Evolutionary conservation across 1,140 invertebrate genomes (phyloP).

Genomic region (Muscidifurax raptorellus): DNA sequence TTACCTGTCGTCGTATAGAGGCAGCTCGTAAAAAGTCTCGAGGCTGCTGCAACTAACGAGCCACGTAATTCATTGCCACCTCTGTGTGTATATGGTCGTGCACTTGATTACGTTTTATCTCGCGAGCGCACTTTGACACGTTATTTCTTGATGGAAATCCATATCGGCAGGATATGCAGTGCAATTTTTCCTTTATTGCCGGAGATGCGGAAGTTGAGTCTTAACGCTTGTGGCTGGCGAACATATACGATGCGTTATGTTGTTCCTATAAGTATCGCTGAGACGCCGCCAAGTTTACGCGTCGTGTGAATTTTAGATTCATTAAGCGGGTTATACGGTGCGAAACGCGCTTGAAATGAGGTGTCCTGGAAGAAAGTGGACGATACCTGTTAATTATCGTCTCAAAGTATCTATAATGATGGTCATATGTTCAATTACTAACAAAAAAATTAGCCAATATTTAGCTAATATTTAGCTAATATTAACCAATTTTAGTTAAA

Average conservation of each 20-base stretch:
- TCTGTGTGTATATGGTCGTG: not conserved
- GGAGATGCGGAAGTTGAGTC: not conserved
- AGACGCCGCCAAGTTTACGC: too few species aligned
- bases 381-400: too few species aligned
- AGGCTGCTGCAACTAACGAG: constrained; percentile 16
- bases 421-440: too few species aligned
- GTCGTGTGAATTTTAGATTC: too few species aligned
- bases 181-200: constrained; percentile 26
- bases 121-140: not conserved
- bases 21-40: not conserved
- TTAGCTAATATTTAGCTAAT: too few species aligned
- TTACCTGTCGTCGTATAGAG: not conserved
- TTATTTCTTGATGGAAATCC: constrained; percentile 20
- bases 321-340: too few species aligned
- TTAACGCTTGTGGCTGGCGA: not conserved
- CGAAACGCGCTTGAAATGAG: too few species aligned
- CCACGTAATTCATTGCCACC: constrained; percentile 23
- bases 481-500: too few species aligned
- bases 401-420: too few species aligned
- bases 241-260: not conserved
- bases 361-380: too few species aligned
- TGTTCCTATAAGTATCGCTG: not conserved
- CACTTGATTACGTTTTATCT: constrained; percentile 38
- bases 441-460: too few species aligned
- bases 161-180: not conserved